Percentiles rank a stretch among this genome's conserved stretches.
phyloP scores from a whole-genome alignment of 1,140 invertebrate species.

The Platyscapa corneri region DNA sequence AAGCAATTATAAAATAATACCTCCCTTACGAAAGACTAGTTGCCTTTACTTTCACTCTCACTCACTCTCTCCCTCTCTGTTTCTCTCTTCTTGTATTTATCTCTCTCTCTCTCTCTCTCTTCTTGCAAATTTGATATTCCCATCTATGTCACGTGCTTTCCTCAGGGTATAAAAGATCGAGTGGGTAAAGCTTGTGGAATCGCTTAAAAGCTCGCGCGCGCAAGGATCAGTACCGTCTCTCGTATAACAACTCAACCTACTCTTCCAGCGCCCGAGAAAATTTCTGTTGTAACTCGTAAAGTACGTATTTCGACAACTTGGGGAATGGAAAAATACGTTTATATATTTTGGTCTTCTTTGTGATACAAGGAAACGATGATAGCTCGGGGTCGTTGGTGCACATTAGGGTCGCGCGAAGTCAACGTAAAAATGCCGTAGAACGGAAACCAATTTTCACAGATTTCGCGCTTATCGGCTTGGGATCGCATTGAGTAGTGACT shows the following conservation, averaged over 20 bases:
- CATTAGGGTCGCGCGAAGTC: background rate
- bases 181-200: slow-evolving; percentile 13
- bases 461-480: slow-evolving; percentile 31
- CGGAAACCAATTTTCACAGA: slow-evolving; percentile 43
- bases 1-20: slow-evolving; percentile 37
- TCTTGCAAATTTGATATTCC: background rate
- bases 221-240: background rate
- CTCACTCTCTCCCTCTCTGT: background rate
- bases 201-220: slow-evolving; percentile 23
- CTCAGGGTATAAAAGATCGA: slow-evolving; percentile 36
- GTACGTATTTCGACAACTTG: background rate
- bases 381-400: background rate
- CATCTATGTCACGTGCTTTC: background rate
- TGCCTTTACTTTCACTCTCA: too few relatives aligned
- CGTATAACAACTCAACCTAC: background rate
- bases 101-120: background rate
- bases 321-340: slow-evolving; percentile 1
- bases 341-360: background rate
- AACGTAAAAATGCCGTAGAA: background rate
- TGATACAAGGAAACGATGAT: background rate
- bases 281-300: slow-evolving; percentile 18
- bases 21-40: background rate
- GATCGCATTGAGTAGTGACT: slow-evolving; percentile 13
- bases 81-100: background rate
- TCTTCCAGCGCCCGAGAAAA: background rate